These are phyloP conservation scores for Sphaerodactylus townsendi DNA, from an alignment of 2,113 vertebrate species.

Conservation along the genomic window DNA sequence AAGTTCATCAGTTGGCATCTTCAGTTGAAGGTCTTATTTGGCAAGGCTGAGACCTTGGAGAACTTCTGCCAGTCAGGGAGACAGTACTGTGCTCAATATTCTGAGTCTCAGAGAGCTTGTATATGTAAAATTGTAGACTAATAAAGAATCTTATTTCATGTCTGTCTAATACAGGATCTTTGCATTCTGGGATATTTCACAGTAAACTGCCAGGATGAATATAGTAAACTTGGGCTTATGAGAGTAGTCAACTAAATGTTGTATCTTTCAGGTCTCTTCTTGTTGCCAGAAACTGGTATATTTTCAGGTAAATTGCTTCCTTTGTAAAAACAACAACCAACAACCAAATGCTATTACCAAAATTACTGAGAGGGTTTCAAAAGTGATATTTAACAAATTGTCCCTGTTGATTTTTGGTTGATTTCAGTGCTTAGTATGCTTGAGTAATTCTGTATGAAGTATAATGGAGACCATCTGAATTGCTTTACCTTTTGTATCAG, in stretches of 20 bases:
- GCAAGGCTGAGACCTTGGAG: not conserved
- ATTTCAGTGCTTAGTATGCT: not conserved
- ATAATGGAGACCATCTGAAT: rapidly evolving
- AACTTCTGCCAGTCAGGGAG: not conserved
- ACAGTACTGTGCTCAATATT: not conserved
- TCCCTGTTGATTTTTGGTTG: not conserved
- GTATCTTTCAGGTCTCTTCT: not conserved
- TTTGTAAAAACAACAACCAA: not conserved
- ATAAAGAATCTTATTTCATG: not conserved
- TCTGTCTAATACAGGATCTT: not conserved
- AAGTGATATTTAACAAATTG: not conserved
- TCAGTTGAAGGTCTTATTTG: not conserved
- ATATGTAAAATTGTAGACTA: not conserved
- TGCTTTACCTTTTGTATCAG: not conserved
- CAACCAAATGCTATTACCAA: not conserved
- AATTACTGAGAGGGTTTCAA: not conserved
- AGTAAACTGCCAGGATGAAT: not conserved
- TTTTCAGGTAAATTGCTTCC: not conserved
- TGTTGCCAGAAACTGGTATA: not conserved
- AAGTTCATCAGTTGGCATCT: not conserved
- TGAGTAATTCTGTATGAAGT: rapidly evolving
- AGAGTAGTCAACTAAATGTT: not conserved
- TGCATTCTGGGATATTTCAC: not conserved
- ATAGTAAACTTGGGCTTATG: not conserved
- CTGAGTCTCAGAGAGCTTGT: not conserved